phyloP scores from a whole-genome alignment of 2,797 vertebrate species.

The Sandelia bainsii region DNA sequence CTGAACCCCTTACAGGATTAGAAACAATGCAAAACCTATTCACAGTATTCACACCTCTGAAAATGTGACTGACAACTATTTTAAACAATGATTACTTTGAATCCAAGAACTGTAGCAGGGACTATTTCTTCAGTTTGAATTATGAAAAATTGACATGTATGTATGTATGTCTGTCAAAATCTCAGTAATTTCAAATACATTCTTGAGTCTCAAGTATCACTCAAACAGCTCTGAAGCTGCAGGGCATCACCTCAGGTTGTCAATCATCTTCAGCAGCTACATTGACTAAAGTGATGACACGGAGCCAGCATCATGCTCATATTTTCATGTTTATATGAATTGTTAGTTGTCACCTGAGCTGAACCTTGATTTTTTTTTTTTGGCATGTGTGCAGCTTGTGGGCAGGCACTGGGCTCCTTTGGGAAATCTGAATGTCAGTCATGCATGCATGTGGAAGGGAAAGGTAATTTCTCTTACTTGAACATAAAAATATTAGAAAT shows the following conservation, averaged over 20 bases:
- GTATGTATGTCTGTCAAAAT: neutral
- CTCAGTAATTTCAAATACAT: neutral
- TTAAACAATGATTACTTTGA: neutral
- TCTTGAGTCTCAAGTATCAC: neutral
- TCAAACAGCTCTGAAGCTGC: slow-evolving; percentile 4
- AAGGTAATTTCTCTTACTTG: neutral
- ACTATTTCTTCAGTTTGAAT: neutral
- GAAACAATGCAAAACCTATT: neutral
- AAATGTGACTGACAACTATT: too few species aligned
- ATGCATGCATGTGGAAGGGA: neutral
- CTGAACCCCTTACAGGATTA: slow-evolving; percentile 9
- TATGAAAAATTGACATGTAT: neutral
- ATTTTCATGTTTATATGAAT: slow-evolving; percentile 6
- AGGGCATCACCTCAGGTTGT: slow-evolving; percentile 17
- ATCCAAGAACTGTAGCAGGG: neutral
- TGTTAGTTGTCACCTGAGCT: neutral
- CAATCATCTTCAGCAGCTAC: slow-evolving; percentile 12
- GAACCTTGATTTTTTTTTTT: slow-evolving; percentile 6
- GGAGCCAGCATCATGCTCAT: neutral
- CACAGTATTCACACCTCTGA: slow-evolving; percentile 1
- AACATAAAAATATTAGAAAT: neutral
- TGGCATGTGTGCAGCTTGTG: neutral
- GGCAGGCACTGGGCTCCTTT: neutral
- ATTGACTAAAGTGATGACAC: slow-evolving; percentile 3
- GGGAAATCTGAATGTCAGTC: neutral